Base-by-base conservation (phyloP, 2,113 vertebrate species). In the Rhinoptilus africanus region DNA sequence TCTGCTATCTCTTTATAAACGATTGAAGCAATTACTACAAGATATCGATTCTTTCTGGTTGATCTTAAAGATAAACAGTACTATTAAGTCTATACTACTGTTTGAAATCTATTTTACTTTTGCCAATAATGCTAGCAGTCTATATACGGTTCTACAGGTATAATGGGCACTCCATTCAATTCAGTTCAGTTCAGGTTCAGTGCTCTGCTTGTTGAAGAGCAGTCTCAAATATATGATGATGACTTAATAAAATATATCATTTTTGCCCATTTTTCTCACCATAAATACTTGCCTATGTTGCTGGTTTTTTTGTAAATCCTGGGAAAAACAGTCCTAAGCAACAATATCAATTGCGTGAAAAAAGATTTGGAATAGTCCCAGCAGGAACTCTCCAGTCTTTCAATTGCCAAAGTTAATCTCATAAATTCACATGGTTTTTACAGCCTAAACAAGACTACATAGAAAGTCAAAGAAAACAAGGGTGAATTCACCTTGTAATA, bases 401-500 rank as follows among this genome's bases (percentile, higher is more conserved):
- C 57, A 94, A 50, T 24, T 80, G 76, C n/a, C 84, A 95, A 92
- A 81, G 18, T 68, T 47, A 78, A 91, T 89, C 73, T 87, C 43
- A 43, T 91, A 68, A 92, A 91, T 85, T 80, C 76, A 93, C 59
- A 48, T 5, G 11, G 3, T 50, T 96, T 84, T 93, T 94, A 94
- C 64, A 86, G 35, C 8, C 53, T 75, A 59, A 92, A 71, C 14
- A 93, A 68, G 71, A 47, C 39, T 50, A 51, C 22, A 12, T 27
- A 88, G 48, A 76, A 97, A 96, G 32, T 53, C 41, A 94, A 67
- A 48, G 54, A 91, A 79, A 56, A 88, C 54, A 89, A 16, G 7
- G 20, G 8, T 67, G 80, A 93, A 79, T 21, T 22, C 19, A 67
- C 21, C 28, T 41, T 6, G 4, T 71, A 53, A n/a, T 64, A 37